These are phyloP conservation scores for Herpailurus yagouaroundi DNA, from an alignment of 2,113 vertebrate species.

Conservation along the genomic window DNA sequence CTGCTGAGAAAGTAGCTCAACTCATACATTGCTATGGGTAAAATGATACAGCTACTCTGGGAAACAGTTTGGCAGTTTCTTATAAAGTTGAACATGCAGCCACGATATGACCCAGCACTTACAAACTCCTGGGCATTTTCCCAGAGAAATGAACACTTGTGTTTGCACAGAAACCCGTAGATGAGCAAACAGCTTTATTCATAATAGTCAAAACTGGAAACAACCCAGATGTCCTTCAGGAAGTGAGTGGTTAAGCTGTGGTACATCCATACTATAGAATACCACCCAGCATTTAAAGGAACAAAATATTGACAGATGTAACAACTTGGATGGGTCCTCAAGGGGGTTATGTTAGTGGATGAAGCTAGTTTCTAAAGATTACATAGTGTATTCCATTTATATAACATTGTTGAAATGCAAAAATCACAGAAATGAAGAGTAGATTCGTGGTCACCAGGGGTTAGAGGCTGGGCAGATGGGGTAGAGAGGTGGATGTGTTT, in stretches of 20 bases:
- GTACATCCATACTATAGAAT: not conserved
- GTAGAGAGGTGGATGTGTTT: not conserved
- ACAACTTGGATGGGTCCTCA: not conserved
- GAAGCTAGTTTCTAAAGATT: not conserved
- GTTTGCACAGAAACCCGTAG: not conserved
- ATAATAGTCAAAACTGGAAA: not conserved
- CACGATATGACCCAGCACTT: not conserved
- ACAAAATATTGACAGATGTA: not conserved
- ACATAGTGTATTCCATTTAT: not conserved
- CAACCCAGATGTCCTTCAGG: not conserved
- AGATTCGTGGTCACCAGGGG: not conserved
- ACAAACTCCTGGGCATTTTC: not conserved
- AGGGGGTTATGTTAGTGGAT: not conserved
- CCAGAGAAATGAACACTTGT: not conserved
- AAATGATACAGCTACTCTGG: not conserved
- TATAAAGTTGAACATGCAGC: not conserved
- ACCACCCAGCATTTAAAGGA: not conserved
- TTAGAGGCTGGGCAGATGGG: not conserved
- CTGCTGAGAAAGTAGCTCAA: not conserved
- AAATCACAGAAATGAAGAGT: not conserved
- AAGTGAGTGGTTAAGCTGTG: not conserved
- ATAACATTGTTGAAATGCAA: not conserved
- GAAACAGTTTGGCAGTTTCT: not conserved
- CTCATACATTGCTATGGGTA: not conserved
- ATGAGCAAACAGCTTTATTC: not conserved